Evolutionary conservation across 2,888 invertebrate genomes (phyloP), one percentile per base, ranked within the genome.

Genomic region (Iselma pallidipennis): DNA sequence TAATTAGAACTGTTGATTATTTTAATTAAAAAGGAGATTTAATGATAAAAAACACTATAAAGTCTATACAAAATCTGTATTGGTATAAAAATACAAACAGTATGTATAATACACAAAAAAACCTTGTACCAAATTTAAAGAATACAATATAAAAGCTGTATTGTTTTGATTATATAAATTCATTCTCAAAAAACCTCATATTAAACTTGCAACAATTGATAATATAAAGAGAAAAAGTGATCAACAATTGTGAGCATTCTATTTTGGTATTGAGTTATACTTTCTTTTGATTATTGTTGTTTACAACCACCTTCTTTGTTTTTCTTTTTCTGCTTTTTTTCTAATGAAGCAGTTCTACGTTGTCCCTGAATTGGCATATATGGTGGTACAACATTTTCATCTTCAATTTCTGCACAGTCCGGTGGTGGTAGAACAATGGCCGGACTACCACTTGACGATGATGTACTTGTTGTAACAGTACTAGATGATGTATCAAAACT

Each of bases 321-420:
- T 57, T 78, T 79, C 62, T 75, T 76, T 65, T 80, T 81, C 66
- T 84, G 84, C 66, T 86, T 85, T 74, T 89, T 88, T 72, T 88
- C 86, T 62, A 85, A 83, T 63, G 87, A 86, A n/a, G 87, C 83
- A 1, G 84, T 85, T 70, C 90, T 82, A 63, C 90, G 83, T 72
- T 91, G 90, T 51, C 91, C 91, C 79, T 90, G 91, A 73, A 91
- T 90, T 51, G 91, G 91, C 90, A 91, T 90, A 75, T 91, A 91
- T 57, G 90, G 90, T 6, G 90, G 89, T 45, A 84, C 85, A 48
- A 85, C 84, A 67, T 82, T 83, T 49, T 84, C 83, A 70, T 87
- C 87, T 74, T 81, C 81, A 29, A 76, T 72, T 42, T 76, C 75
- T n/a, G 62, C 61, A 28, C 74, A 67, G 64, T 78, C 77, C 6